Base-by-base conservation (phyloP, 2,888 invertebrate species). In the Clunio marinus region DNA sequence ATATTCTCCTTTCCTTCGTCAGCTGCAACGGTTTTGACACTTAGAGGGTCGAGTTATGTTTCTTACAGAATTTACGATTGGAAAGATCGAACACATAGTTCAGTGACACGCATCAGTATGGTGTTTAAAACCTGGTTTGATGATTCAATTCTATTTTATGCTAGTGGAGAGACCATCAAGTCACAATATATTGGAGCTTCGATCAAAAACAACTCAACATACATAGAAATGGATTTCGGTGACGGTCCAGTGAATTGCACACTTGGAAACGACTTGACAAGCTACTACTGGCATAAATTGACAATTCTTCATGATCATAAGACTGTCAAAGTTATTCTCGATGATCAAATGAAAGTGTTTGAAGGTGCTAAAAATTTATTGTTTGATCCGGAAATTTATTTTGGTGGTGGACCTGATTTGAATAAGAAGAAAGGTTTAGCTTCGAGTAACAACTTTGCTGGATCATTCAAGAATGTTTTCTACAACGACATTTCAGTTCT, bases 301-400 rank as follows among this genome's bases (percentile, higher is more conserved):
- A 95, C 94, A 2, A 89, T 96, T 69, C 84, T 86, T 71, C 89
- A 96, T 76, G 85, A 88, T 72, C 86, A 88, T 69, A 86, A 87
- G 71, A 82, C 82, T 15, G 84, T 95, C 0, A 82, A 84, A 72
- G 84, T 95, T 15, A 86, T 88, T 71, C 81, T 96, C 45, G 93
- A 96, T 78, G 82, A 86, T 60, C 86, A 88, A 73, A 83, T 81
- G 32, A 85, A 87, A 72, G 81, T 83, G 0, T 82, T 91, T 66
- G 87, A 89, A 74, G 88, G 88, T 10, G 84, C 85, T 75, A 81
- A 83, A 66, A 85, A 89, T 75, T 83, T 96, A 70, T 90, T 93
- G 73, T 92, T 96, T 71, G 95, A 96, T 81, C 95, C 96, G 35
- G 93, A 94, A 79, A 92, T 96, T 72, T 95, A 94, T 77, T 90